Percentiles rank a stretch among this genome's conserved stretches.
These are phyloP conservation scores for Phania funesta DNA, from an alignment of 2,888 invertebrate genomes.

Conservation along the genomic window DNA sequence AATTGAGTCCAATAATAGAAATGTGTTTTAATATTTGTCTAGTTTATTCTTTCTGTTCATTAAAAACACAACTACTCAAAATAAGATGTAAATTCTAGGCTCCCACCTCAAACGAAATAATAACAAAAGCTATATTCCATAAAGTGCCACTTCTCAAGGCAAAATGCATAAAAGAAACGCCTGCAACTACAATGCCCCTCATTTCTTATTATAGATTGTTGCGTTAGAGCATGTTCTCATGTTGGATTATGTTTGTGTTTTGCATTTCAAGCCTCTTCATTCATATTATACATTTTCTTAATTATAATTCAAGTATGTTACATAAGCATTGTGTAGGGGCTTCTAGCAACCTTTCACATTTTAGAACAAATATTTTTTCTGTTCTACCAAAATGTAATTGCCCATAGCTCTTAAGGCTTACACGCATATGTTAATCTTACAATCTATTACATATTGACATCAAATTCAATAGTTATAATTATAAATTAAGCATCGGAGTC, in stretches of 20 bases:
- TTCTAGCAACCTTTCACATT: too few relatives aligned
- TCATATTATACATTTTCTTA: not conserved
- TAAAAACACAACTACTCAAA: slow-evolving; percentile 18
- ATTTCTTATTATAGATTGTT: not conserved
- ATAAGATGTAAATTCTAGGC: slow-evolving; percentile 11
- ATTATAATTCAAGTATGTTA: too few relatives aligned
- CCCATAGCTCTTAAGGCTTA: too few relatives aligned
- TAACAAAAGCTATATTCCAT: not conserved
- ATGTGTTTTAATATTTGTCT: not conserved
- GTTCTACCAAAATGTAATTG: too few relatives aligned
- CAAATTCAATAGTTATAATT: too few relatives aligned
- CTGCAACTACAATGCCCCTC: not conserved
- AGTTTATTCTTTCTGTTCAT: not conserved
- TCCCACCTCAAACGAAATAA: slow-evolving; percentile 1
- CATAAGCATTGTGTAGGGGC: too few relatives aligned
- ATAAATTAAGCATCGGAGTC: too few relatives aligned
- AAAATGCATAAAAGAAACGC: slow-evolving; percentile 9
- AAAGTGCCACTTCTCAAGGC: slow-evolving; percentile 24
- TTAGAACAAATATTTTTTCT: too few relatives aligned
- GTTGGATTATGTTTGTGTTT: not conserved
- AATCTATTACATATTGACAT: too few relatives aligned
- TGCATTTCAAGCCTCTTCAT: not conserved
- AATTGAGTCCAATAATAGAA: slow-evolving; percentile 14
- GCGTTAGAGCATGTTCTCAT: not conserved
- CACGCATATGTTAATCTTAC: too few relatives aligned